Conservation (phyloP, 2,888 invertebrate species). For the Heteromyza rotundicornis region DNA sequence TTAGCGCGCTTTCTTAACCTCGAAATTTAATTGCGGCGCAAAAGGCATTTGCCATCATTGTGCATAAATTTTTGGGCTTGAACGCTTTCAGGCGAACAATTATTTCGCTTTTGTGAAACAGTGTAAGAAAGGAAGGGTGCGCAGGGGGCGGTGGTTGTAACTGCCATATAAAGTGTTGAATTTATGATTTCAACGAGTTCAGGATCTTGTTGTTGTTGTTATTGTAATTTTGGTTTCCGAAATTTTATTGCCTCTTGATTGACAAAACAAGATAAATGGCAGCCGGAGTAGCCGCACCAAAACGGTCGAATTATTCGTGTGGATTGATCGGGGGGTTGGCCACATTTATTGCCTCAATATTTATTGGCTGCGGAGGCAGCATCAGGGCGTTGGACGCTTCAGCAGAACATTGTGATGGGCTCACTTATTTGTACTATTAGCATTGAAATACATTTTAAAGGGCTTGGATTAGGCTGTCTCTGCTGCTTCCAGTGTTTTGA, state of each 20-base stretch:
- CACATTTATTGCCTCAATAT: no score
- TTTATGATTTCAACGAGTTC: slow-evolving; percentile 26
- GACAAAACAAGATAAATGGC: slow-evolving; percentile 6
- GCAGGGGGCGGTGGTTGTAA: neutral
- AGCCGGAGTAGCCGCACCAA: no score
- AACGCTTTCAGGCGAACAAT: no score
- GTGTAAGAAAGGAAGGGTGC: no score
- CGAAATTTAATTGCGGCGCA: slow-evolving; percentile 14
- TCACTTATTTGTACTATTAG: no score
- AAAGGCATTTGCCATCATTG: neutral
- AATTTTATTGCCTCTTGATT: neutral
- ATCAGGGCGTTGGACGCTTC: no score
- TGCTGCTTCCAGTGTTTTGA: no score
- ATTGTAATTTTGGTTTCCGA: neutral
- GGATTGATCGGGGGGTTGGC: neutral
- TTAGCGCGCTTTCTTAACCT: slow-evolving; percentile 1
- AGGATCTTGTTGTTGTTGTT: slow-evolving; percentile 1
- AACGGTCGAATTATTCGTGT: neutral
- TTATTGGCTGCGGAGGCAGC: no score
- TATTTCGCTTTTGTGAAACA: no score
- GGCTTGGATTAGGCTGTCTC: no score
- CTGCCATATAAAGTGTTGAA: slow-evolving; percentile 37
- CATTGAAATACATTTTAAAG: no score
- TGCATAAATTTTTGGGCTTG: slow-evolving; percentile 11
- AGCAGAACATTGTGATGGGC: no score